Conservation (phyloP, 1,140 invertebrate genomes). For the Ladona fulva region DNA sequence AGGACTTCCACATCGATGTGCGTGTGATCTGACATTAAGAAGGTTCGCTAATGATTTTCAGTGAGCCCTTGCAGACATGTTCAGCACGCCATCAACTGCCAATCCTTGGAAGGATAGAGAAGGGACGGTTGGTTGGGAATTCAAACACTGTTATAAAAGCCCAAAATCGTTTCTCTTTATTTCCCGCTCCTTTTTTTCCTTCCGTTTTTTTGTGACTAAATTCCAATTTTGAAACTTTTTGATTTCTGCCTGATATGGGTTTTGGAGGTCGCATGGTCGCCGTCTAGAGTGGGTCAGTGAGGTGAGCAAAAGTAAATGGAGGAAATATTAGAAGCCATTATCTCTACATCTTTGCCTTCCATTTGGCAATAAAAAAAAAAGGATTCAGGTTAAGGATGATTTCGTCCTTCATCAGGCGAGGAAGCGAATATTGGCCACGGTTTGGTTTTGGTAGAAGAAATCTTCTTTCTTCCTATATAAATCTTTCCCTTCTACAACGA, state of each 20-base stretch:
- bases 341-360: too few species aligned
- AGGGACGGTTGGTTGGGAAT: neutral
- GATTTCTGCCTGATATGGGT: neutral
- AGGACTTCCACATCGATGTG: neutral
- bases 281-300: neutral
- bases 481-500: too few species aligned
- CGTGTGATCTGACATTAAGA: neutral
- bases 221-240: neutral
- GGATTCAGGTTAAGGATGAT: too few species aligned
- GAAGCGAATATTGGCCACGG: too few species aligned
- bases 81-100: neutral
- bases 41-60: neutral
- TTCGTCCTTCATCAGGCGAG: too few species aligned
- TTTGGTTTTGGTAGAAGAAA: too few species aligned
- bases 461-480: too few species aligned
- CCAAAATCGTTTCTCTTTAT: neutral
- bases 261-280: neutral
- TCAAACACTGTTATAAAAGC: neutral
- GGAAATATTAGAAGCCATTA: too few species aligned
- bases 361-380: too few species aligned
- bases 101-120: neutral
- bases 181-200: neutral
- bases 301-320: too few species aligned
- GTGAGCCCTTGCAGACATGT: neutral
- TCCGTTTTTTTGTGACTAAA: neutral